These are phyloP conservation scores for Psittacus erithacus DNA, from an alignment of 2,113 vertebrate species.

Conservation along the genomic window DNA sequence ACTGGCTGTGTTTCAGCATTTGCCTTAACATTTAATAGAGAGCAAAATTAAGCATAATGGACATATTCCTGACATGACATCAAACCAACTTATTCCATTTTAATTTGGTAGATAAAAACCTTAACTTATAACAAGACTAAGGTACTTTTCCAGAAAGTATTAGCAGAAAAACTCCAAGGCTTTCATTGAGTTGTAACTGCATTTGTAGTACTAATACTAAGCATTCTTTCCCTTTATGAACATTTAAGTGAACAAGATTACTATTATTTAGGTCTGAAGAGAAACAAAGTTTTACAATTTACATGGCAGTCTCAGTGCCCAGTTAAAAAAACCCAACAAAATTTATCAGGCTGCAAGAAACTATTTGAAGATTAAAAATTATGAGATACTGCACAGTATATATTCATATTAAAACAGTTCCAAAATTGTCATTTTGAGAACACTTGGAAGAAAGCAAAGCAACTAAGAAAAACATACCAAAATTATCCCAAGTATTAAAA, in stretches of 20 bases:
- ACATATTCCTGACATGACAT: background rate
- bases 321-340: background rate
- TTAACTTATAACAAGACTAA: background rate
- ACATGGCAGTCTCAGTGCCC: background rate
- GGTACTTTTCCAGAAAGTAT: background rate
- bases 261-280: background rate
- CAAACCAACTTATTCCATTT: background rate
- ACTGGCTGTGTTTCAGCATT: conserved; percentile 74
- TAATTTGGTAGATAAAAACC: background rate
- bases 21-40: conserved; percentile 51
- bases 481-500: background rate
- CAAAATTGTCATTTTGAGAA: background rate
- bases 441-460: background rate
- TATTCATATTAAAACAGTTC: background rate
- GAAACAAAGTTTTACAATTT: background rate
- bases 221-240: background rate
- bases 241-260: background rate
- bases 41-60: background rate
- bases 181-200: background rate
- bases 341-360: background rate
- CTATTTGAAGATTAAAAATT: background rate
- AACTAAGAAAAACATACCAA: background rate
- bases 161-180: background rate
- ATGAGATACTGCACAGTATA: background rate
- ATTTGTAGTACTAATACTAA: background rate